phyloP scores from a whole-genome alignment of 1,140 invertebrate genomes.

The Antheraea pernyi region DNA sequence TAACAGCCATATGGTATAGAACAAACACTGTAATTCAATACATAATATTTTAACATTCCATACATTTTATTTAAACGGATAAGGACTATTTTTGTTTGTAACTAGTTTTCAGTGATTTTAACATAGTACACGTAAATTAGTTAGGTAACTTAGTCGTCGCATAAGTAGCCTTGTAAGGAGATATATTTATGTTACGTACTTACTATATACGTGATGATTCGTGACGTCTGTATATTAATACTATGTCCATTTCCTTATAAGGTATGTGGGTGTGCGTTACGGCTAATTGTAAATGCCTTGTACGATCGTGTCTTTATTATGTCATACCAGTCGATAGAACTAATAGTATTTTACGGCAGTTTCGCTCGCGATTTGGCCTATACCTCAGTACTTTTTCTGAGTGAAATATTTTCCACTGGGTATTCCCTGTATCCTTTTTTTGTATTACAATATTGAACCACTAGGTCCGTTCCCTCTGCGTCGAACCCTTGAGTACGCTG shows the following conservation, averaged over 20 bases:
- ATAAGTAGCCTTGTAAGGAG: background rate
- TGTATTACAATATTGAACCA: too few relatives aligned
- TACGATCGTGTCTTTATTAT: conserved; percentile 4
- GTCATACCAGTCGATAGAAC: background rate
- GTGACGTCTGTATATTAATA: conserved; percentile 9
- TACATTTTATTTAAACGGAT: background rate
- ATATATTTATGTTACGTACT: background rate
- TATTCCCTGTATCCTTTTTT: too few relatives aligned
- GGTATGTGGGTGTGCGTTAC: background rate
- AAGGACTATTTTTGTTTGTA: background rate
- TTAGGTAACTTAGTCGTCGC: conserved; percentile 1
- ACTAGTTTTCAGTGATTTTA: background rate
- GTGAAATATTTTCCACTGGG: too few relatives aligned
- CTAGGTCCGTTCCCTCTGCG: too few relatives aligned
- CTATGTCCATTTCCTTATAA: conserved; percentile 14
- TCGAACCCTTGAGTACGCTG: too few relatives aligned
- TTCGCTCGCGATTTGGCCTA: too few relatives aligned
- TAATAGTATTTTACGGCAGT: too few relatives aligned
- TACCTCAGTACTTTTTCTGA: too few relatives aligned
- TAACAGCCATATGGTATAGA: background rate
- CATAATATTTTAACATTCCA: background rate
- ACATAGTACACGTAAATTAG: background rate
- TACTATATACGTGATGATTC: conserved; percentile 9
- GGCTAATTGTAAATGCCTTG: conserved; percentile 10
- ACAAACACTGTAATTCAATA: background rate